Base-by-base conservation (phyloP, 1,140 invertebrate genomes). In the Leptonema lineaticorne region DNA sequence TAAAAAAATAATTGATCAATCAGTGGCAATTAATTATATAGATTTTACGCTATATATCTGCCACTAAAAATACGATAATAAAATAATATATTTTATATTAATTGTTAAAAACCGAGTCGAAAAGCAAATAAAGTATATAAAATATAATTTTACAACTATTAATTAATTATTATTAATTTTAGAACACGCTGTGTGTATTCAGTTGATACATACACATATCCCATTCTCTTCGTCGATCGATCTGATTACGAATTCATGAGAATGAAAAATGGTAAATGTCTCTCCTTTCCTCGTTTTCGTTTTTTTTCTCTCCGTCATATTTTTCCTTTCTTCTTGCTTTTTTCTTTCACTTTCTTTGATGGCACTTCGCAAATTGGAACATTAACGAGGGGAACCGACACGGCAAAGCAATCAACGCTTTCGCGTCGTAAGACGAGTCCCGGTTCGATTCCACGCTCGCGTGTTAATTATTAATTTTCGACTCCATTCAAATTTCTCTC, bases 221-320 rank as follows among this genome's bases (percentile, higher is more conserved):
- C 16, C 18, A 20, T 53, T 22, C 50, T 53, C 18, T 26, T 24
- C 50, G 20, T 22, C 50, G 50, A 24, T 24, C 50, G 50, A 70
- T 67, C 69, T 63, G 53, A 50, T 66, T 56, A 57, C 48, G 29
- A 18, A 66, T 57, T 66, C 50, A 37, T 57, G 63, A 66, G 63
- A 66, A 56, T 45, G 63, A 66, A 56, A 37, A 57, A 29, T 66
- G 50, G 63, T 57, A 66, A 56, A 20, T 53, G 46, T 56, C 50
- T 53, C 50, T 53, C 9, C 37, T 45, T 45, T 45, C 37, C 11
- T 41, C 20, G 20, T 53, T 53, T 24, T 53, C 7, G 24, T 53
- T 53, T 50, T 50, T 16, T 66, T 30, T 26, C 11, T 56, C n/a
- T n/a, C n/a, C n/a, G n/a, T n/a, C n/a, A 20, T 53, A 27, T 56